These are phyloP conservation scores for Euplexia lucipara DNA, from an alignment of 2,888 invertebrate species.

Conservation along the genomic window DNA sequence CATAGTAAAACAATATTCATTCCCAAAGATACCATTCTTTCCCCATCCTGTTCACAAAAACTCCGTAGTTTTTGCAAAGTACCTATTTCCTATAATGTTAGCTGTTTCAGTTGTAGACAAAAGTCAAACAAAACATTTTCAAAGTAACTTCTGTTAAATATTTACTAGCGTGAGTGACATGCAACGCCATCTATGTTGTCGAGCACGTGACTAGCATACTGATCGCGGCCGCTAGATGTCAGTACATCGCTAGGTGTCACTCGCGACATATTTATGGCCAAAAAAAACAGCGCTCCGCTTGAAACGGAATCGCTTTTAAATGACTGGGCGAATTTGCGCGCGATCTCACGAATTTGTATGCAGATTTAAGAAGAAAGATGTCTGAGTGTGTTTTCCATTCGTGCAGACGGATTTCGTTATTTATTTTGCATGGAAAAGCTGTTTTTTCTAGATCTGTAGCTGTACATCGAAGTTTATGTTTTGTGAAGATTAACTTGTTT, in stretches of 20 bases:
- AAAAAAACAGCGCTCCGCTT: constrained; percentile 83
- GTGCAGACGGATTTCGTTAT: constrained; percentile 82
- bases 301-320: constrained; percentile 88
- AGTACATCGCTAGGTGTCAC: constrained; percentile 77
- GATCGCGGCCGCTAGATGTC: constrained; percentile 76
- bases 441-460: constrained; percentile 64
- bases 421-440: constrained; percentile 76
- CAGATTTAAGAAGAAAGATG: constrained; percentile 87
- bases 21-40: too few species aligned
- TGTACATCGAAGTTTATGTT: constrained; percentile 47
- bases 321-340: constrained; percentile 88
- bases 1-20: not conserved
- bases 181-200: constrained; percentile 78
- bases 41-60: not conserved
- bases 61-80: too few species aligned
- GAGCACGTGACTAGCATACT: constrained; percentile 66
- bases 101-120: not conserved
- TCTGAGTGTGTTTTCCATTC: constrained; percentile 84
- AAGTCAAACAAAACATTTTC: constrained; percentile 33
- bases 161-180: constrained; percentile 62
- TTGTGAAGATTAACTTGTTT: constrained; percentile 41
- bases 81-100: not conserved
- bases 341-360: constrained; percentile 88
- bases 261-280: constrained; percentile 84
- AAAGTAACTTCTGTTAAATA: constrained; percentile 33